phyloP scores from a whole-genome alignment of 30 jellyfish, hydroid and myxozoan genomes.

The Pelagia noctiluca region DNA sequence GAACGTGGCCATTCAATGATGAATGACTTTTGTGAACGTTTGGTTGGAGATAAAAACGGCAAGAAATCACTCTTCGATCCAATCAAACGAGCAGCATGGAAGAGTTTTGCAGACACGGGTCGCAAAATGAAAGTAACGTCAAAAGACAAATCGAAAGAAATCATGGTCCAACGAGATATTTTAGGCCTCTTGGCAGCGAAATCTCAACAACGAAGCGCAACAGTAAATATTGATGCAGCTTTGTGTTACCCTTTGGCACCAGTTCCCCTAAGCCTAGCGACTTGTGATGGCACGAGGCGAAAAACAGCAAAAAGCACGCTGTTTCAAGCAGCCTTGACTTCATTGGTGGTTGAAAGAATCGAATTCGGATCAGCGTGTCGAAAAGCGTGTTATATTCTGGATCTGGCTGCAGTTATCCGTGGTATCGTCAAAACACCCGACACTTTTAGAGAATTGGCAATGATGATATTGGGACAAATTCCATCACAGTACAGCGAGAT shows the following conservation, averaged over 20 bases:
- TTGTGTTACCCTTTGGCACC: constrained; percentile 31
- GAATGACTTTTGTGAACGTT: constrained; percentile 20
- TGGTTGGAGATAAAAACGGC: constrained; percentile 15
- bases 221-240: constrained; percentile 24
- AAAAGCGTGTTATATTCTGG: too few relatives aligned
- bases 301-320: constrained; percentile 38
- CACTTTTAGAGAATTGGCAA: too few relatives aligned
- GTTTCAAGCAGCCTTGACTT: constrained; percentile 50
- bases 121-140: constrained; percentile 26
- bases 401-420: too few relatives aligned
- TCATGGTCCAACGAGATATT: constrained; percentile 31
- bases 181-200: constrained; percentile 33
- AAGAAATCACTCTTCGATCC: constrained; percentile 23
- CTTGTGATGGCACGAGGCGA: constrained; percentile 41
- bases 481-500: too few relatives aligned
- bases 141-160: constrained; percentile 25
- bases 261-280: constrained; percentile 35
- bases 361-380: too few relatives aligned
- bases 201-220: constrained; percentile 32
- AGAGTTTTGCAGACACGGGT: constrained; percentile 46
- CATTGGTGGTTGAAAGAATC: too few relatives aligned
- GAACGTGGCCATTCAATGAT: constrained; percentile 11
- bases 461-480: too few relatives aligned
- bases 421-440: too few relatives aligned
- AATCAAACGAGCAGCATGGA: constrained; percentile 4